Conservation (phyloP, 2,888 invertebrate genomes). For the Caenorhabditis sp. region DNA sequence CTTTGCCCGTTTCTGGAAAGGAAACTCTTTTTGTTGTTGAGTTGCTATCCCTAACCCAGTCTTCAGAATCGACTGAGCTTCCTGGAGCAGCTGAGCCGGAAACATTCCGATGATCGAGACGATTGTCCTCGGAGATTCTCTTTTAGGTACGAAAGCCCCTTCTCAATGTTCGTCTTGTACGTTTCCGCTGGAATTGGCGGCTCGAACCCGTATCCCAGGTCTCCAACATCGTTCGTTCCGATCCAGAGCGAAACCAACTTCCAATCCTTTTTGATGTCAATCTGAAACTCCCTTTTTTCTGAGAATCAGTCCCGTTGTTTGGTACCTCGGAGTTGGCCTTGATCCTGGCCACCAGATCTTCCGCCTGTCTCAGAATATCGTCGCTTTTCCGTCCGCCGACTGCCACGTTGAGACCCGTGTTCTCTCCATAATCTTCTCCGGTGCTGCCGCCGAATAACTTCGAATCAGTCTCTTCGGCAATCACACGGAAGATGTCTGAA, state of each 20-base stretch:
- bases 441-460: conserved; percentile 85
- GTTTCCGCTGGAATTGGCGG: conserved; percentile 29
- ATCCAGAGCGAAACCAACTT: conserved; percentile 72
- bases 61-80: conserved; percentile 45
- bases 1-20: conserved; percentile 26
- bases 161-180: conserved; percentile 54
- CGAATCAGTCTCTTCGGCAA: conserved; percentile 83
- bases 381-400: conserved; percentile 62
- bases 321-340: conserved; percentile 8
- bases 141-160: conserved; percentile 47
- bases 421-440: conserved; percentile 82
- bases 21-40: neutral
- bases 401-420: conserved; percentile 62
- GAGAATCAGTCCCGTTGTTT: neutral
- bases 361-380: conserved; percentile 67
- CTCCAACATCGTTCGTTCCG: conserved; percentile 70
- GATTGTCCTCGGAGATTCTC: conserved; percentile 56
- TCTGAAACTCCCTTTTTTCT: conserved; percentile 13
- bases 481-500: conserved; percentile 83
- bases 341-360: conserved; percentile 22
- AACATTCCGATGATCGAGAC: conserved; percentile 58
- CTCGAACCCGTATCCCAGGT: conserved; percentile 19
- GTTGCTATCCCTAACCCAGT: conserved; percentile 41
- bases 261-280: conserved; percentile 67
- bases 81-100: conserved; percentile 59